phyloP scores from a whole-genome alignment of 1,140 invertebrate species.

The fruit fly (Drosophila melanogaster) region Release_6_plus_ISO1_MT NT_033779.5:17585001-17585500 shows the following conservation, averaged over 20 bases:
- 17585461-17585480: constrained; percentile 80
- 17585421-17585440: constrained; percentile 47
- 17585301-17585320: constrained; percentile 29
- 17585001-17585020: constrained; percentile 24
- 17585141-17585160: background rate
- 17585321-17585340: background rate
- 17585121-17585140: constrained; percentile 16
- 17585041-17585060: constrained; percentile 55
- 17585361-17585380: constrained; percentile 81
- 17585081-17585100: constrained; percentile 80
- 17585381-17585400: constrained; percentile 79
- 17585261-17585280: constrained; percentile 74
- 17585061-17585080: constrained; percentile 43
- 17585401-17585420: constrained; percentile 65
- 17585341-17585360: constrained; percentile 39
- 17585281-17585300: constrained; percentile 70
- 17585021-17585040: constrained; percentile 41
- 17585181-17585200: constrained; percentile 55
- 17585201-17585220: constrained; percentile 52
- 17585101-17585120: constrained; percentile 73
- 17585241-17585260: constrained; percentile 79
- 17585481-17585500: constrained; percentile 60
- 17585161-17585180: constrained; percentile 48
- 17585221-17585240: constrained; percentile 33
- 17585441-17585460: constrained; percentile 77